Evolutionary conservation across 2,888 invertebrate genomes (phyloP).

Genomic region (Machimus atricapillus): DNA sequence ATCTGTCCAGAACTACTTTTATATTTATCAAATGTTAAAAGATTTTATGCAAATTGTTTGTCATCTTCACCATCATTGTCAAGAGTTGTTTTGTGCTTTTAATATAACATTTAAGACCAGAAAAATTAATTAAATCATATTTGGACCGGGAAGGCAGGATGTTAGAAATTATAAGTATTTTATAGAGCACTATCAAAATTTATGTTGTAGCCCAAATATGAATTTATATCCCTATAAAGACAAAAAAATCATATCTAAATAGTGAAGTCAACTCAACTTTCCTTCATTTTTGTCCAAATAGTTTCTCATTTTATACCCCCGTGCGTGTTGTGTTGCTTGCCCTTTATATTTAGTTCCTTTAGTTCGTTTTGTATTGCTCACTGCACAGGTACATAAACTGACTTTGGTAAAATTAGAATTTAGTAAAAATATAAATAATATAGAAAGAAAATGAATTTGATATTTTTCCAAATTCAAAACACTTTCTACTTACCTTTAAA

Average conservation of each 20-base stretch:
- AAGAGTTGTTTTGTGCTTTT: background rate
- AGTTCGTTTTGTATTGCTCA: background rate
- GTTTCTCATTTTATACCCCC: background rate
- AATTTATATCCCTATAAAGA: background rate
- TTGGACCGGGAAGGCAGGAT: background rate
- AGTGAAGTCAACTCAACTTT: conserved; percentile 21
- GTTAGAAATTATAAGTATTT: background rate
- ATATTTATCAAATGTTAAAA: no score
- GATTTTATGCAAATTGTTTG: no score
- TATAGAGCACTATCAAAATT: background rate
- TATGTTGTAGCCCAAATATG: background rate
- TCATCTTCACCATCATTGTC: background rate
- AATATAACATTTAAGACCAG: no score
- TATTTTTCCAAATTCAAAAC: background rate
- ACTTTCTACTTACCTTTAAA: background rate
- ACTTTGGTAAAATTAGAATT: conserved; percentile 6
- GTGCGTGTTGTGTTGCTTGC: conserved; percentile 35
- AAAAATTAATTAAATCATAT: no score
- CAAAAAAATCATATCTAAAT: background rate
- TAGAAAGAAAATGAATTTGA: background rate
- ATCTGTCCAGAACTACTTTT: no score
- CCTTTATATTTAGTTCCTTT: conserved; percentile 10
- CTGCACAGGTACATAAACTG: conserved; percentile 26
- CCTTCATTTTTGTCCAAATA: background rate
- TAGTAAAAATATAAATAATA: background rate